These are phyloP conservation scores for Phocides pigmalion DNA, from an alignment of 1,140 invertebrate genomes.

Conservation along the genomic window DNA sequence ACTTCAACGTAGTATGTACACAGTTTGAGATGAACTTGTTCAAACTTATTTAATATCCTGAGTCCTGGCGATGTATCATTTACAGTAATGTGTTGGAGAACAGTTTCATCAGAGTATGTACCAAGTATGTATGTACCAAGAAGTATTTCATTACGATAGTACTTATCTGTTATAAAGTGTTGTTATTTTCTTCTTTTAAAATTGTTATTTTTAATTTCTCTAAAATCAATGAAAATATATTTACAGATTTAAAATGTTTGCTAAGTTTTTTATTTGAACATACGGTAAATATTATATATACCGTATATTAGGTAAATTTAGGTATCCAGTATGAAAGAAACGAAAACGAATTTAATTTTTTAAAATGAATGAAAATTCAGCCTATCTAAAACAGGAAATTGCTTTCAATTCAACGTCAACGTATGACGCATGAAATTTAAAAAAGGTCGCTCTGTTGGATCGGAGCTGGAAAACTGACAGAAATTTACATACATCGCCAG, in stretches of 20 bases:
- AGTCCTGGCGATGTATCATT: background rate
- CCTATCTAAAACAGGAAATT: background rate
- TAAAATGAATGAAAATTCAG: no score
- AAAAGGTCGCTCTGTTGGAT: background rate
- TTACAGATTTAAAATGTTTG: no score
- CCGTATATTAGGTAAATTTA: no score
- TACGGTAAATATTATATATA: no score
- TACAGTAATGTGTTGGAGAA: background rate
- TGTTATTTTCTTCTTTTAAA: no score
- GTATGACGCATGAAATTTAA: background rate
- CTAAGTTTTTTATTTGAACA: no score
- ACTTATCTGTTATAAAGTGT: no score
- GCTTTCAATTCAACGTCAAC: background rate
- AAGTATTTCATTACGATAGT: no score
- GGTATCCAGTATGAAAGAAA: background rate
- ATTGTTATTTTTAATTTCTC: no score
- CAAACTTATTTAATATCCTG: slow-evolving; percentile 29
- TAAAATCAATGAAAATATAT: no score
- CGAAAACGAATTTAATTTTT: background rate
- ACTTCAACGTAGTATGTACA: slow-evolving; percentile 14
- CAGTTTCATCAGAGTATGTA: background rate
- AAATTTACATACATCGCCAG: background rate
- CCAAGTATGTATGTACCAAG: no score
- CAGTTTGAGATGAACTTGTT: slow-evolving; percentile 19
- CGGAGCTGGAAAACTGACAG: slow-evolving; percentile 2